Evolutionary conservation across 2,113 vertebrate genomes (phyloP).

Genomic region (Plecotus auritus): DNA sequence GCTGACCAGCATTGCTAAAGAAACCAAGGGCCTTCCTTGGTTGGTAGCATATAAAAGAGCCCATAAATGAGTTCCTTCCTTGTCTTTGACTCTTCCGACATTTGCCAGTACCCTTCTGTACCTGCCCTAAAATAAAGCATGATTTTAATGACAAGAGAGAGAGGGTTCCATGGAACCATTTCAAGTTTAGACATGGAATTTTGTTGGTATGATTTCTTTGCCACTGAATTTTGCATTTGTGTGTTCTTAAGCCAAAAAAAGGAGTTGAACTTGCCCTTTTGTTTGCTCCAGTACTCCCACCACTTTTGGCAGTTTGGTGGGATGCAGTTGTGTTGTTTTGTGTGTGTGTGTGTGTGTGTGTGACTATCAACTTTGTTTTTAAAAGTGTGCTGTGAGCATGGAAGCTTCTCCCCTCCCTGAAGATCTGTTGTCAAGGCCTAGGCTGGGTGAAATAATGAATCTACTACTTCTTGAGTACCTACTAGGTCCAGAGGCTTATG

Average conservation of each 20-base stretch:
- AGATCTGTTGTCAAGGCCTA: not conserved
- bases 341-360: not conserved
- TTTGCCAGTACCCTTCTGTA: not conserved
- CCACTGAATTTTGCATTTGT: not conserved
- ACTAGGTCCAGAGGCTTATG: not conserved
- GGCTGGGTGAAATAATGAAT: rapidly evolving
- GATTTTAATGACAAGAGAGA: not conserved
- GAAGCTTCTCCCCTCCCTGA: not conserved
- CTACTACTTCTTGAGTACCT: not conserved
- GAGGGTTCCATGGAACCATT: not conserved
- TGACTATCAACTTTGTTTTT: not conserved
- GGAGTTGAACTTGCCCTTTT: not conserved
- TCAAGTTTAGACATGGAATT: not conserved
- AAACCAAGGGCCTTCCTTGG: not conserved
- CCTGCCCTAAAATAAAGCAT: not conserved
- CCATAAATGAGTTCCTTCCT: no score
- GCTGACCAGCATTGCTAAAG: not conserved
- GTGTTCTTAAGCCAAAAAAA: not conserved
- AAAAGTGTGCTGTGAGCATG: not conserved
- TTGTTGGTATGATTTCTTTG: not conserved
- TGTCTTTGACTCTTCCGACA: not conserved
- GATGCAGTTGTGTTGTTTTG: not conserved
- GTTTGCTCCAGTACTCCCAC: conserved; percentile 24
- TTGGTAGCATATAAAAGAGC: not conserved
- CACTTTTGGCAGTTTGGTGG: not conserved